Base-by-base conservation (phyloP, 2,888 invertebrate species). In the Cylloceria caligata region DNA sequence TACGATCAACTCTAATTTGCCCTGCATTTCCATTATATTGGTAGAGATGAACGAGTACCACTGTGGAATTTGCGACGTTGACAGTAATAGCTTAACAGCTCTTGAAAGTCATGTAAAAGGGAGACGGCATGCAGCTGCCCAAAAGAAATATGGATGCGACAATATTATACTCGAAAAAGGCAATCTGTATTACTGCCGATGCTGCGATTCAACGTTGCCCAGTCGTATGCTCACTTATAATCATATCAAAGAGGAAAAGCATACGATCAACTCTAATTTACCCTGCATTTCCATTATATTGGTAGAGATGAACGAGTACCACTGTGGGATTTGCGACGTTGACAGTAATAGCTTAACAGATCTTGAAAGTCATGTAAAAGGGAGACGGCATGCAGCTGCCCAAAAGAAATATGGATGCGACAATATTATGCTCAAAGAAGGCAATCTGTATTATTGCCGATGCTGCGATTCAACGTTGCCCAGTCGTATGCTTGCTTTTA, bases 391-490 rank as follows among this genome's bases (percentile, higher is more conserved):
- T 21, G 0, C 7, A 21, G 49, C 21, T 49, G 4, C 21, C 3
- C 49, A 21, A 9, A 49, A 49, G 21, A 19, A 49, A 49, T 21
- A 49, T 21, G 49, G 49, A 3, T 49, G 49, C 21, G 21, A 49
- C 3, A 7, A 49, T 49, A 49, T 49, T 49, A 7, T 21, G 9
- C 49, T 19, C 1, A 49, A 49, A 21, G 16, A 19, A 21, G 7
- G 49, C 4, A 7, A 60, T 9, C 16, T 21, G 3, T 76, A 68
- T 49, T 36, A 19, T 5, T 76, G 76, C 49, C n/a, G n/a, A n/a
- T 68, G 68, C 19, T 76, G 76, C 60, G 19, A 68, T 36, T 76
- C 45, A 16, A 11, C 11, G 4, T 42, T 76, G 16, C 11, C 36
- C 3, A 39, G 19, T 1, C 9, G 60, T 3, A 57, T 68, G 1